Conservation (phyloP, 1,140 invertebrate species). For the Chrysopa pallens region DNA sequence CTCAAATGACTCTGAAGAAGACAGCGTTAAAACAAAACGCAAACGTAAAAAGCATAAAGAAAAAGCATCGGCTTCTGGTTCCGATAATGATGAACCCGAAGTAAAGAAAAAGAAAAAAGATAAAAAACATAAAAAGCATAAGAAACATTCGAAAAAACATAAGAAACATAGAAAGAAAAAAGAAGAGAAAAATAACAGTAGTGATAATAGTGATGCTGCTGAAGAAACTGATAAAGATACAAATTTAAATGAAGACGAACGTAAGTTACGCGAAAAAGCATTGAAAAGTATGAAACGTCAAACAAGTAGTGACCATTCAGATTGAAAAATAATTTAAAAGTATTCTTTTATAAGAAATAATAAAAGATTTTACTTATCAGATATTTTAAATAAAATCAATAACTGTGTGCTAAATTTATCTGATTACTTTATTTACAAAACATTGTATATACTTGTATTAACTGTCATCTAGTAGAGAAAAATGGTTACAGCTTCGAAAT, state of each 20-base stretch:
- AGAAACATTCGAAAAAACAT: slow-evolving; percentile 45
- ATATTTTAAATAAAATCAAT: too few relatives aligned
- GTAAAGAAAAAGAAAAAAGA: slow-evolving; percentile 49
- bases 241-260: slow-evolving; percentile 59
- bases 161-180: slow-evolving; percentile 49
- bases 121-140: slow-evolving; percentile 51
- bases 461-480: too few relatives aligned
- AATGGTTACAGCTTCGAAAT: too few relatives aligned
- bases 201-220: slow-evolving; percentile 30
- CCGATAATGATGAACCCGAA: slow-evolving; percentile 42
- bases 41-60: slow-evolving; percentile 12
- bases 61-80: slow-evolving; percentile 15
- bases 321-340: slow-evolving; percentile 9
- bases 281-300: slow-evolving; percentile 50
- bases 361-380: too few relatives aligned
- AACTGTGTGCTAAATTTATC: too few relatives aligned
- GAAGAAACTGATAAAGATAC: slow-evolving; percentile 40
- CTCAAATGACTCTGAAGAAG: slow-evolving; percentile 42
- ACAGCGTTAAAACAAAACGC: slow-evolving; percentile 12
- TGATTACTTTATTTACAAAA: too few relatives aligned
- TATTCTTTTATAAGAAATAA: neutral
- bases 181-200: slow-evolving; percentile 15
- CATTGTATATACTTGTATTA: too few relatives aligned
- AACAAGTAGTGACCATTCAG: slow-evolving; percentile 21
- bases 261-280: slow-evolving; percentile 71